These are phyloP conservation scores for Lagopus muta DNA, from an alignment of 2,113 vertebrate species.

Conservation along the genomic window DNA sequence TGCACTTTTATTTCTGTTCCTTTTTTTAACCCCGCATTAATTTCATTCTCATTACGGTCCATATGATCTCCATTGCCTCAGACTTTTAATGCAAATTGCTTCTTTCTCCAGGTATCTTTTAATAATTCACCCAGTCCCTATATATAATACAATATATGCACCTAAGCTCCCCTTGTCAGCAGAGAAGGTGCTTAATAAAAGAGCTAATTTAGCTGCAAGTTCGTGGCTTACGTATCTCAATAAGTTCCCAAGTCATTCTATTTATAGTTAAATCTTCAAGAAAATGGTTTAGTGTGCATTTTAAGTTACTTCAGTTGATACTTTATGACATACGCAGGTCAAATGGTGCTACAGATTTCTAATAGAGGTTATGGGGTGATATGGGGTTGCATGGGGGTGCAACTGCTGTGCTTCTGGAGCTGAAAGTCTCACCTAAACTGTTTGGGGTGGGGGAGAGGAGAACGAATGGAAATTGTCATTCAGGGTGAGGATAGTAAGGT, in stretches of 20 bases:
- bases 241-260: not conserved
- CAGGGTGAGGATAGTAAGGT: not conserved
- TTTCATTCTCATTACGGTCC: conserved; percentile 26
- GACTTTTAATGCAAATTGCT: conserved; percentile 42
- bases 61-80: conserved; percentile 16
- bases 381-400: accelerated
- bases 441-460: not conserved
- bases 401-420: not conserved
- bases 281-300: not conserved
- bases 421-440: not conserved
- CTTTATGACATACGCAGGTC: not conserved
- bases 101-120: conserved; percentile 24
- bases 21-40: conserved; percentile 26
- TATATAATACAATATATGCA: conserved; percentile 1
- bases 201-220: not conserved
- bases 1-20: not conserved
- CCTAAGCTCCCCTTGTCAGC: not conserved
- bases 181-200: conserved; percentile 14
- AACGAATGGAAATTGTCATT: not conserved
- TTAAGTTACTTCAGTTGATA: not conserved
- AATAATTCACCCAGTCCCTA: conserved; percentile 32
- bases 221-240: not conserved
- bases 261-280: not conserved
- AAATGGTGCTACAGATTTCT: not conserved
- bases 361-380: not conserved